phyloP scores from a whole-genome alignment of 2,888 invertebrate species.

The Parnassius orleans region DNA sequence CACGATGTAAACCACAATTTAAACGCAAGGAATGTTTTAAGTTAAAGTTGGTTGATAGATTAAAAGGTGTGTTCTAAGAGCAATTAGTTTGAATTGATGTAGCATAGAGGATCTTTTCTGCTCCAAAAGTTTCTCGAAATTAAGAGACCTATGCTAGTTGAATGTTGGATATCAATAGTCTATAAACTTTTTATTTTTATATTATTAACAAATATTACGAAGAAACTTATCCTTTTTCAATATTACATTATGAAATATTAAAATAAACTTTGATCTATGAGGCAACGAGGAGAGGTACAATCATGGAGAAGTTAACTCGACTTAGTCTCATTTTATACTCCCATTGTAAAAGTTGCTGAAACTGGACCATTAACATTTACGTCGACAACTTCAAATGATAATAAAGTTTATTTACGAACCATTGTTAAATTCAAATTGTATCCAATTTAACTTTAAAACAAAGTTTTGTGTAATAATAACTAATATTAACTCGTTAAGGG shows the following conservation, averaged over 20 bases:
- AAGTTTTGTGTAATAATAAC: conserved; percentile 5
- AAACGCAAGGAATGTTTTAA: too few species aligned
- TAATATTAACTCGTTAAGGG: background rate
- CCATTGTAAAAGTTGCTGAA: conserved; percentile 24
- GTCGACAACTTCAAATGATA: conserved; percentile 24
- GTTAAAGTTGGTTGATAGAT: too few species aligned
- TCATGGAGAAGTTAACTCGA: conserved; percentile 18
- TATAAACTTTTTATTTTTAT: too few species aligned
- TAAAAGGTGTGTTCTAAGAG: too few species aligned
- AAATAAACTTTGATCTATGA: conserved; percentile 5
- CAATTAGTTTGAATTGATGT: too few species aligned
- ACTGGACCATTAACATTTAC: conserved; percentile 26
- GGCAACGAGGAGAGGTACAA: conserved; percentile 16
- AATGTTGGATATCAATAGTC: too few species aligned
- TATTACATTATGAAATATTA: background rate
- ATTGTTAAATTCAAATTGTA: conserved; percentile 25
- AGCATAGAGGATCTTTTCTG: too few species aligned
- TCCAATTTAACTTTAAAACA: conserved; percentile 19
- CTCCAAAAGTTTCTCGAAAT: too few species aligned
- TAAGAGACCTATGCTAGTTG: too few species aligned
- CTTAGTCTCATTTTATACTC: conserved; percentile 22
- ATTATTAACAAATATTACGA: too few species aligned
- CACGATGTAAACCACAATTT: too few species aligned
- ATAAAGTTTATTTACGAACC: conserved; percentile 25
- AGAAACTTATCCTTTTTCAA: background rate